Base-by-base conservation (phyloP, 2,797 vertebrate genomes). In the Pipistrellus pygmaeus region DNA sequence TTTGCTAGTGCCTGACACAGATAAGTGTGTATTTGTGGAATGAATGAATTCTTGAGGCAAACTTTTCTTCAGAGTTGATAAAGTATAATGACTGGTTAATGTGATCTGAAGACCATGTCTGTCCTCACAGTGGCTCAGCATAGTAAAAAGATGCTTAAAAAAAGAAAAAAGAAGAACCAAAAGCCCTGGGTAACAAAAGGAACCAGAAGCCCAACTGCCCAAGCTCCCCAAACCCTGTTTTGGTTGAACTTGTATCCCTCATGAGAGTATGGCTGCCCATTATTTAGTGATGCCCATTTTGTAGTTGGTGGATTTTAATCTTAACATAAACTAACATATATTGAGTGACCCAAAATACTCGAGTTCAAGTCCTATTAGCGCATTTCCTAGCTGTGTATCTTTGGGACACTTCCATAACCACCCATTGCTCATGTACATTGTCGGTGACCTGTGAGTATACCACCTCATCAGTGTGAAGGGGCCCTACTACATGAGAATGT, bases 271-370 rank as follows among this genome's bases (percentile, higher is more conserved):
- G 3, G 73, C 38, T 92, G 60, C 23, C 35, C 41, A 4, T 2
- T 25, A 44, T 14, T 85, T 15, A 81, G 71, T 25, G 82, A 90
- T 13, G 30, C 0, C 13, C 60, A 9, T 30, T 62, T 72, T 73
- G 11, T n/a, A 75, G 81, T 69, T 85, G 44, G 55, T 86, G 51
- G 35, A 62, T 41, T 85, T 96, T 96, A 85, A 93, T 57, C 48
- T 41, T 76, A 76, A 93, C n/a, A 55, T 21, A n/a, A 21, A 90
- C 32, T 55, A 84, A 68, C 62, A 64, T 25, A 38, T 55, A 53
- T 1, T 25, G 30, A 90, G n/a, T 23, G 78, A 66, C 15, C 30
- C 32, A 46, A 11, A 66, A 21, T 32, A 64, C 30, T 14, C 27
- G 44, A 91, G 38, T 93, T 92, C 68, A 88, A 44, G 53, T 53